phyloP scores from a whole-genome alignment of 2,888 invertebrate genomes.

The Oscheius myriophilus region DNA sequence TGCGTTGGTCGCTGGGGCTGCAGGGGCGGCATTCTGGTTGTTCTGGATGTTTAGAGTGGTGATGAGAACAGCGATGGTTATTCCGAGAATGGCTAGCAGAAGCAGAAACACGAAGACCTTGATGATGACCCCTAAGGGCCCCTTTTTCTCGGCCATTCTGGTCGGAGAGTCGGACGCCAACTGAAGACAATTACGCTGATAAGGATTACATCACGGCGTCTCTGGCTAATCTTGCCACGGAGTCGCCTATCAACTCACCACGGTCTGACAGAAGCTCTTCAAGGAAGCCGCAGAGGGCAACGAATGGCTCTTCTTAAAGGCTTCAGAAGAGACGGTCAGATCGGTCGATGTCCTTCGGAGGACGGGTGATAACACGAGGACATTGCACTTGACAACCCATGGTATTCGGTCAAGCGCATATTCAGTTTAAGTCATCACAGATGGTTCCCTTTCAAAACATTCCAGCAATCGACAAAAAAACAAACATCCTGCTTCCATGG shows the following conservation, averaged over 20 bases:
- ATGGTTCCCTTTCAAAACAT: no score
- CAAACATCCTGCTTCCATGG: no score
- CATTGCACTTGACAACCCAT: no score
- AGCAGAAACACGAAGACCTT: conserved; percentile 22
- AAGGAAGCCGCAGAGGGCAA: no score
- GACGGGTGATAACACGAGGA: no score
- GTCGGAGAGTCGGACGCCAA: conserved; percentile 20
- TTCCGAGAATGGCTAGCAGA: conserved; percentile 41
- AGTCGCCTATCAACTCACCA: background rate
- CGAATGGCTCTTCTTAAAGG: background rate
- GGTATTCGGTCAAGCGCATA: no score
- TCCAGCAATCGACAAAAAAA: no score
- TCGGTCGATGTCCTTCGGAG: background rate
- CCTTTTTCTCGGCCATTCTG: conserved; percentile 20
- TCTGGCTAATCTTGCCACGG: conserved; percentile 21
- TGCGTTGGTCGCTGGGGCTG: no score
- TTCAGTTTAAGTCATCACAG: no score
- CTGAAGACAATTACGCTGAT: conserved; percentile 16
- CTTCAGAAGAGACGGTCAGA: background rate
- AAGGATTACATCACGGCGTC: conserved; percentile 26
- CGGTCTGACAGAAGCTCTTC: no score
- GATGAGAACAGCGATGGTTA: conserved; percentile 47
- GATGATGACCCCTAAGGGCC: conserved; percentile 15
- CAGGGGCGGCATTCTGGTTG: conserved; percentile 21
- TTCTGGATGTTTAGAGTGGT: conserved; percentile 36